Percentiles rank a stretch among this genome's conserved stretches.
Conservation (phyloP, 2,113 vertebrate species). For the Romanogobio albipinnatus region DNA sequence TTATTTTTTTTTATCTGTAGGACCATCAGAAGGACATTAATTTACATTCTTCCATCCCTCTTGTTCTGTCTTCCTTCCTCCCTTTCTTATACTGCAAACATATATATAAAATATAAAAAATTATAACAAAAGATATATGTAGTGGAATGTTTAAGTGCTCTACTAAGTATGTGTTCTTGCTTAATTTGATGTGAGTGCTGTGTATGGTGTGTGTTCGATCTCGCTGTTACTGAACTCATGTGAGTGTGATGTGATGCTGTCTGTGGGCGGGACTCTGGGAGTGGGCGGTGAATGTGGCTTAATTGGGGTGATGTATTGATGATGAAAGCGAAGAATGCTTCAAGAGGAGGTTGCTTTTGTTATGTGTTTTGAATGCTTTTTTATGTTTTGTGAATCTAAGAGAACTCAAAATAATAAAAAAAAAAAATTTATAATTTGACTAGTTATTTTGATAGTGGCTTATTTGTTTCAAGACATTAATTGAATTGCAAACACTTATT, state of each 20-base stretch:
- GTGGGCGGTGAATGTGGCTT: slow-evolving; percentile 82
- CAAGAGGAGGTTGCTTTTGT: slow-evolving; percentile 93
- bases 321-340: slow-evolving; percentile 86
- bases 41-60: slow-evolving; percentile 75
- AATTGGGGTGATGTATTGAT: slow-evolving; percentile 80
- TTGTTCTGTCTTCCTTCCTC: slow-evolving; percentile 75
- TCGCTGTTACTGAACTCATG: slow-evolving; percentile 85
- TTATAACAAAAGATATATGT: slow-evolving; percentile 70
- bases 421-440: slow-evolving; percentile 94
- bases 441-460: slow-evolving; percentile 80
- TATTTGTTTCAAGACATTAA: slow-evolving; percentile 71
- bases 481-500: slow-evolving; percentile 78
- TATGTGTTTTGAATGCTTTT: slow-evolving; percentile 96
- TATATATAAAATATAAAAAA: slow-evolving; percentile 63
- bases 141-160: slow-evolving; percentile 87
- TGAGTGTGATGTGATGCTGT: slow-evolving; percentile 85
- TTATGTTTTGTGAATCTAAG: slow-evolving; percentile 97
- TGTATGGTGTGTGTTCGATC: slow-evolving; percentile 90
- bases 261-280: slow-evolving; percentile 78
- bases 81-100: slow-evolving; percentile 67
- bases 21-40: slow-evolving; percentile 87
- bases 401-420: slow-evolving; percentile 99
- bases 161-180: slow-evolving; percentile 84
- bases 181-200: slow-evolving; percentile 93
- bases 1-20: slow-evolving; percentile 72